Conservation (phyloP, 2,113 vertebrate genomes). For the Prionailurus bengalensis region DNA sequence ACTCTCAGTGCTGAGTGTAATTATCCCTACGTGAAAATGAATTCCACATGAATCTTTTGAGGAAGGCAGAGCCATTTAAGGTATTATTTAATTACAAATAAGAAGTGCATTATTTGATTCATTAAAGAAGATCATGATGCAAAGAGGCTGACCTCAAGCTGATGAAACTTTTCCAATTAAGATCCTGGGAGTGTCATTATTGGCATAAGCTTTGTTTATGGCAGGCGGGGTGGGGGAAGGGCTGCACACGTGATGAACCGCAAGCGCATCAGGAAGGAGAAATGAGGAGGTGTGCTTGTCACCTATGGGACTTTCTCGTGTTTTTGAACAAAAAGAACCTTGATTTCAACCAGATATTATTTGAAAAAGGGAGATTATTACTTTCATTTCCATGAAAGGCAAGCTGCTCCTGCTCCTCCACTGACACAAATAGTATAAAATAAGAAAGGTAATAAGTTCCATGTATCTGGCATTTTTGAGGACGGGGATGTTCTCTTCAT, state of each 20-base stretch:
- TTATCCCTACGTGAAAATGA: slow-evolving; percentile 6
- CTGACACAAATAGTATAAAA: neutral
- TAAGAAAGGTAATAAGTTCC: neutral
- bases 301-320: neutral
- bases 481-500: neutral
- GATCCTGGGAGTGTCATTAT: neutral
- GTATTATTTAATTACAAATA: slow-evolving; percentile 35
- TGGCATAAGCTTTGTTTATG: neutral
- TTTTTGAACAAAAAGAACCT: neutral
- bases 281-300: neutral
- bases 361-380: neutral
- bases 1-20: neutral
- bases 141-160: neutral
- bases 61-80: neutral
- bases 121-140: neutral
- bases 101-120: slow-evolving; percentile 29
- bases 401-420: neutral
- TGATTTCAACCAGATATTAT: neutral
- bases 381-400: neutral
- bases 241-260: neutral
- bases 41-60: slow-evolving; percentile 6
- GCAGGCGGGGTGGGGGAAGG: neutral
- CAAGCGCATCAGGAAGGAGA: neutral
- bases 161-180: slow-evolving; percentile 54
- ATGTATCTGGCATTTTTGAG: neutral